phyloP scores from a whole-genome alignment of 2,113 vertebrate species.

The cattle (Bos taurus) region ARS-UCD2.0 NC_037329.1:49209001-49209500 shows the following conservation, averaged over 20 bases:
- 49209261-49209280: fast-evolving
- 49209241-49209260: background rate
- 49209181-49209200: background rate
- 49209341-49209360: too few relatives aligned
- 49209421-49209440: too few relatives aligned
- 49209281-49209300: too few relatives aligned
- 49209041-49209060: background rate
- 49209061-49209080: background rate
- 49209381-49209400: too few relatives aligned
- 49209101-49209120: background rate
- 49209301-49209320: too few relatives aligned
- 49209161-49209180: background rate
- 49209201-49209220: background rate
- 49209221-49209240: background rate
- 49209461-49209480: too few relatives aligned
- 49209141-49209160: background rate
- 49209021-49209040: background rate
- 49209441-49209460: too few relatives aligned
- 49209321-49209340: too few relatives aligned
- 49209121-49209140: background rate
- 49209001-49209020: background rate
- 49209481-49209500: too few relatives aligned
- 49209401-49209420: too few relatives aligned
- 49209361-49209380: too few relatives aligned
- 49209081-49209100: background rate